These are phyloP conservation scores for Tortricodes alternella DNA, from an alignment of 2,888 invertebrate species.

Conservation along the genomic window DNA sequence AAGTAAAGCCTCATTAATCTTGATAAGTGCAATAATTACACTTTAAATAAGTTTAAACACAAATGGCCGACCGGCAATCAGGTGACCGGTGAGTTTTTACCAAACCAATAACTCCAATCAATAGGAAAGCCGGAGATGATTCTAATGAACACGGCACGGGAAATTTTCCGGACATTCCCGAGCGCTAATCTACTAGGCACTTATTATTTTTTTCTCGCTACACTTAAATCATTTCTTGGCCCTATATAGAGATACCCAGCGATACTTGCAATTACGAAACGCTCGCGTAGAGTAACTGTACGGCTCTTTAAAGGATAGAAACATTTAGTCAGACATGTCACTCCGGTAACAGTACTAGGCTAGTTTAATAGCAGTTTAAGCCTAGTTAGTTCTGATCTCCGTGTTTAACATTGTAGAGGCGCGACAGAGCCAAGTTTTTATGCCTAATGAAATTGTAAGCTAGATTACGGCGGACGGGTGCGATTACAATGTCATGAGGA, in stretches of 20 bases:
- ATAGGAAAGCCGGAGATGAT: constrained; percentile 26
- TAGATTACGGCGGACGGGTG: constrained; percentile 41
- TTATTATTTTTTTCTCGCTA: constrained; percentile 45
- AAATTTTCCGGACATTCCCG: constrained; percentile 28
- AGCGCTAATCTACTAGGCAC: constrained; percentile 12
- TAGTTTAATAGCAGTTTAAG: constrained; percentile 70
- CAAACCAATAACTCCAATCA: constrained; percentile 22
- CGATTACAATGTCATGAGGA: constrained; percentile 36
- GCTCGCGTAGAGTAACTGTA: constrained; percentile 66
- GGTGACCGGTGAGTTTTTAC: constrained; percentile 7
- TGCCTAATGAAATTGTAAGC: constrained; percentile 63
- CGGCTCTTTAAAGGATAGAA: constrained; percentile 70
- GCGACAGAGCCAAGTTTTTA: constrained; percentile 60
- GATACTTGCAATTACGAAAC: constrained; percentile 72
- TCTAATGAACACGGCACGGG: constrained; percentile 15
- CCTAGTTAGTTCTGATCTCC: constrained; percentile 63
- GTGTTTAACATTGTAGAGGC: constrained; percentile 66
- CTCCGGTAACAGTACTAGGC: constrained; percentile 69
- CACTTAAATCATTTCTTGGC: constrained; percentile 60
- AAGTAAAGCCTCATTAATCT: constrained; percentile 4
- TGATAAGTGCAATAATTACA: constrained; percentile 9
- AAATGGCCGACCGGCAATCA: constrained; percentile 2
- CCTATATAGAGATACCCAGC: constrained; percentile 56
- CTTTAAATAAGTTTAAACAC: constrained; percentile 18
- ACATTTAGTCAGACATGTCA: constrained; percentile 76